Percentiles rank a stretch among this genome's conserved stretches.
Evolutionary conservation across 2,797 vertebrate species (phyloP).

Genomic region (Heteromormyrus szaboi): DNA sequence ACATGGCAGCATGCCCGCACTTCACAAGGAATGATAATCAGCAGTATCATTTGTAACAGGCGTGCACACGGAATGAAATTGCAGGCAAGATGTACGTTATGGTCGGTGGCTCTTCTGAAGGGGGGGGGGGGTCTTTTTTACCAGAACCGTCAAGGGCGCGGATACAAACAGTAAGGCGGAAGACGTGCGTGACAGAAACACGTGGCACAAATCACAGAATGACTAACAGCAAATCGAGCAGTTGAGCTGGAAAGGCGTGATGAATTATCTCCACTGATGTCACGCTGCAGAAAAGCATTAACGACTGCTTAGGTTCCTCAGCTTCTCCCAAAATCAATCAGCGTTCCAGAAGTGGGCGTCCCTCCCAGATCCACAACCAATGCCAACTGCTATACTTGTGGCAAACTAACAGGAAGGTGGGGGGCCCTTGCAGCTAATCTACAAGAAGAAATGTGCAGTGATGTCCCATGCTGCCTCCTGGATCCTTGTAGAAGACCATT

Average conservation of each 20-base stretch:
- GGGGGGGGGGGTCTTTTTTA: neutral
- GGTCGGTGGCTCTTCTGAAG: neutral
- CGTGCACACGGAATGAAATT: neutral
- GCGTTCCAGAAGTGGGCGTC: neutral
- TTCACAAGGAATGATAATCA: neutral
- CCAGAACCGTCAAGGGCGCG: neutral
- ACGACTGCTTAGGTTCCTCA: neutral
- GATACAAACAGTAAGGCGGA: neutral
- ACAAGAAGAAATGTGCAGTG: neutral
- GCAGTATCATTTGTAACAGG: neutral
- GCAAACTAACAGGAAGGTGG: neutral
- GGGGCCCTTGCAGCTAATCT: neutral
- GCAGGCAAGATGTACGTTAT: neutral
- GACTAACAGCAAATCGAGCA: neutral
- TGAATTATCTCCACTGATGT: slow-evolving; percentile 2
- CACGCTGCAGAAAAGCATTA: neutral
- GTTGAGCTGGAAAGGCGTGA: neutral
- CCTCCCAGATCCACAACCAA: neutral
- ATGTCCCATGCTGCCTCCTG: neutral
- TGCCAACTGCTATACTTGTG: neutral
- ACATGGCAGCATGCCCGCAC: neutral
- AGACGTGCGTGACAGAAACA: neutral
- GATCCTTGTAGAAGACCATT: neutral
- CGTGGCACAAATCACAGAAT: neutral
- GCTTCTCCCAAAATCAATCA: neutral